Evolutionary conservation across 2,888 invertebrate species (phyloP), one percentile per base, ranked within the genome.

Genomic region (Pardosa pseudoannulata): DNA sequence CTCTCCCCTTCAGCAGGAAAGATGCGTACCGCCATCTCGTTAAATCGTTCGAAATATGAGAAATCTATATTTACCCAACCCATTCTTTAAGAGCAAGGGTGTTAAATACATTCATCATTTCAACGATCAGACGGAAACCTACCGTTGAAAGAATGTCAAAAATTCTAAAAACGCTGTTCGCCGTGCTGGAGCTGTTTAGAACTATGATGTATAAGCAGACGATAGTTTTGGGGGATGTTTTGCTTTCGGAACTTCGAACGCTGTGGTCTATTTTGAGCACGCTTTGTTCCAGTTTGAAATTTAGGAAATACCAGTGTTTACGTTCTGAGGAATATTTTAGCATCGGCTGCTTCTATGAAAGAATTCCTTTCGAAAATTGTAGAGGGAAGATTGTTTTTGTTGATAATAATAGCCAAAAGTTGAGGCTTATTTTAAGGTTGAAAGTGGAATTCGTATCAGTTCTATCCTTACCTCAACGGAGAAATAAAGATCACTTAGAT

Each of bases 171-270:
- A 36, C 56, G 79, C 71, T 46, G 65, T 65, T 46, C 29, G 2
- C 72, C 71, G 46, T 64, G 11, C 31, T n/a, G 6, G 31, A 46
- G 31, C 56, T 50, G 68, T 67, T 68, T 19, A 31, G 31, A 39
- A 79, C 28, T 13, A 64, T 79, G 79, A 79, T 79, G 46, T n/a
- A 79, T 46, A 32, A 65, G 79, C 62, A 64, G 29, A 19, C 13
- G 71, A 64, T 46, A 46, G 16, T 16, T 46, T 46, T 16, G 9
- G 11, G 5, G 11, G 41, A 46, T 11, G 16, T 46, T 5, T 13
- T 46, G 16, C 9, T 5, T 6, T 16, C 16, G 2, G 16, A 9
- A 2, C 16, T 46, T n/a, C 6, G 16, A 46, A 16, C 2, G 13
- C 2, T 31, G 28, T 9, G 39, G 19, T 27, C 39, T 74, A 74